Base-by-base conservation (phyloP, 2,888 invertebrate species). In the Tholera decimalis region DNA sequence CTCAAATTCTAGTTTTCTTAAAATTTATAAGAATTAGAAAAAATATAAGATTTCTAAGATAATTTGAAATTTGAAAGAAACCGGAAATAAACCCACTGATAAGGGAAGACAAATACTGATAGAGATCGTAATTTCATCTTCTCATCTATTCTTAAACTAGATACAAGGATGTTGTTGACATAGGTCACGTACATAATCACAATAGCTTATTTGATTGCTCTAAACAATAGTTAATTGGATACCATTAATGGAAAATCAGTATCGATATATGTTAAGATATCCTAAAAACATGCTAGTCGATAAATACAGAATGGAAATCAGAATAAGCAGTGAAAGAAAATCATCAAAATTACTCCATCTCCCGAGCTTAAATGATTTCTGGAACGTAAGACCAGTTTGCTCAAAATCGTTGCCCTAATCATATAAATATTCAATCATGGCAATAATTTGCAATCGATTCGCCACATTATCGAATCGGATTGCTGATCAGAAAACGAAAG, bases 171-270 rank as follows among this genome's bases (percentile, higher is more conserved):
- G 54, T 35, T 0, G 20, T 54, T 57, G 62, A 57, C 53, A 39
- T 37, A 37, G 35, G 41, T 41, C 73, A 62, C 70, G 46, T 68
- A 57, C 37, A 51, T 26, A 18, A 46, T 44, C 41, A 73, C 69
- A 74, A 73, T 75, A 47, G 58, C 6, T 33, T 51, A 58, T 69
- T 58, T 58, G 37, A 69, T 47, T 47, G 15, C 13, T 74, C 28
- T 30, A 24, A 47, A 74, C 73, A 73, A 75, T 75, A 59, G 73
- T 69, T 73, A 43, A 69, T 73, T 56, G 55, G 58, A 26, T 50
- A 30, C 57, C 54, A 41, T 53, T 62, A 39, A n/a, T 41, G 44
- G 57, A 53, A 26, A 28, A 24, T 37, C 37, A 62, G 56, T 74
- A 62, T 57, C 74, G 30, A 22, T 7, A n/a, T 18, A 28, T 7